Conservation (phyloP, 2,113 vertebrate genomes). For the Ariopsis seemanni region DNA sequence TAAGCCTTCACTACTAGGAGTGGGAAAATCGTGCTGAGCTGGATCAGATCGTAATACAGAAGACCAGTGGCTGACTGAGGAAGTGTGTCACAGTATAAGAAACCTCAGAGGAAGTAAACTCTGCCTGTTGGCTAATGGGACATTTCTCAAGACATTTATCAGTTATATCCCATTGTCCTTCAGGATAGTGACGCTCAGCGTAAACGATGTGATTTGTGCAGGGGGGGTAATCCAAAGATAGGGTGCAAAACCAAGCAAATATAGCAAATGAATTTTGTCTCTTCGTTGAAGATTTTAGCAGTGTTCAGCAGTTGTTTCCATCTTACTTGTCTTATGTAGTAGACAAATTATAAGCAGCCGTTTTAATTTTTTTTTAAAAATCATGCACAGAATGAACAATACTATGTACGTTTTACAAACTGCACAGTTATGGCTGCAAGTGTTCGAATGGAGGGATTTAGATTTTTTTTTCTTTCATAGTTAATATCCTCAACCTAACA, state of each 20-base stretch:
- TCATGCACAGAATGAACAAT: not conserved
- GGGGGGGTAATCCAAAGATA: not conserved
- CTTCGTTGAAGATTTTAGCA: not conserved
- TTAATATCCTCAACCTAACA: not conserved
- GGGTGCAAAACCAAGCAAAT: not conserved
- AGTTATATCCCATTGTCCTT: not conserved
- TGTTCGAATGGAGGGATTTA: no score
- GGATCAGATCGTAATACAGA: not conserved
- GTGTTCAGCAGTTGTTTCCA: not conserved
- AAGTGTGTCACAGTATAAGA: not conserved
- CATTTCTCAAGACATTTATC: not conserved
- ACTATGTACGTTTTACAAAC: not conserved
- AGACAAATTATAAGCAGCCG: not conserved
- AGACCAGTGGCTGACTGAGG: not conserved
- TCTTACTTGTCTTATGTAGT: not conserved
- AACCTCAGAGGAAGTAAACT: not conserved
- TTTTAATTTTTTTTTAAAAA: not conserved
- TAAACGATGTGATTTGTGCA: not conserved
- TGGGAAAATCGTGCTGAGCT: not conserved
- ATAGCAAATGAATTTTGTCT: not conserved
- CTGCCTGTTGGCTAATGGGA: conserved; percentile 3
- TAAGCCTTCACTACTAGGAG: not conserved
- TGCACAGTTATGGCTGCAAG: no score
- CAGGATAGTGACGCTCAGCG: not conserved
- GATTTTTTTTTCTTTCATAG: not conserved